phyloP scores from a whole-genome alignment of 1,140 invertebrate genomes.

The Teleopsis dalmanni region DNA sequence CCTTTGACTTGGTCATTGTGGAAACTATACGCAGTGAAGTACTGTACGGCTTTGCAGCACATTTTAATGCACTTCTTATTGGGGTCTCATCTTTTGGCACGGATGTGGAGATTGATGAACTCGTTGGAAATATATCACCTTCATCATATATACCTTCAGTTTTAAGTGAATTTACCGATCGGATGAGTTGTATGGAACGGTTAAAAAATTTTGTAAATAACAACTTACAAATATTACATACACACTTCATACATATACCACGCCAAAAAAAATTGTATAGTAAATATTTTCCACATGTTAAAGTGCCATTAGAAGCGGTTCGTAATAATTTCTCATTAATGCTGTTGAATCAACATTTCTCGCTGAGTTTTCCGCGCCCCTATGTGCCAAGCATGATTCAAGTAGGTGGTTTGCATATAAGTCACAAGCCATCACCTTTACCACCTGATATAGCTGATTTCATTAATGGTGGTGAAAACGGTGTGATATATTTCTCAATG shows the following conservation, averaged over 20 bases:
- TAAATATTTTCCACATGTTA: slow-evolving; percentile 34
- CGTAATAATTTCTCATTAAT: slow-evolving; percentile 47
- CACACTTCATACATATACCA: slow-evolving; percentile 19
- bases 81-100: slow-evolving; percentile 31
- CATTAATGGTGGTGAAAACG: slow-evolving; percentile 51
- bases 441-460: slow-evolving; percentile 44
- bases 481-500: slow-evolving; percentile 62
- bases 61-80: slow-evolving; percentile 34
- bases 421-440: slow-evolving; percentile 43
- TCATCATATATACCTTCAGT: slow-evolving; percentile 40
- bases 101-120: slow-evolving; percentile 19
- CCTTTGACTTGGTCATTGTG: slow-evolving; percentile 36
- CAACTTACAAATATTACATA: slow-evolving; percentile 15
- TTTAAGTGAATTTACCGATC: slow-evolving; percentile 26
- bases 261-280: slow-evolving; percentile 37
- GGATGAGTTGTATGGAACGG: slow-evolving; percentile 46
- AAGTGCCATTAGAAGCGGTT: slow-evolving; percentile 19
- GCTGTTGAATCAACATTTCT: slow-evolving; percentile 52
- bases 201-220: slow-evolving; percentile 37
- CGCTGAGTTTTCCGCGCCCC: slow-evolving; percentile 48
- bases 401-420: slow-evolving; percentile 49
- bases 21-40: slow-evolving; percentile 26
- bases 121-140: slow-evolving; percentile 30
- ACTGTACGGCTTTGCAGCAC: slow-evolving; percentile 23
- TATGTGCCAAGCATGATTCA: slow-evolving; percentile 48